These are phyloP conservation scores for Gadopsis marmoratus DNA, from an alignment of 2,797 vertebrate species.

Conservation along the genomic window DNA sequence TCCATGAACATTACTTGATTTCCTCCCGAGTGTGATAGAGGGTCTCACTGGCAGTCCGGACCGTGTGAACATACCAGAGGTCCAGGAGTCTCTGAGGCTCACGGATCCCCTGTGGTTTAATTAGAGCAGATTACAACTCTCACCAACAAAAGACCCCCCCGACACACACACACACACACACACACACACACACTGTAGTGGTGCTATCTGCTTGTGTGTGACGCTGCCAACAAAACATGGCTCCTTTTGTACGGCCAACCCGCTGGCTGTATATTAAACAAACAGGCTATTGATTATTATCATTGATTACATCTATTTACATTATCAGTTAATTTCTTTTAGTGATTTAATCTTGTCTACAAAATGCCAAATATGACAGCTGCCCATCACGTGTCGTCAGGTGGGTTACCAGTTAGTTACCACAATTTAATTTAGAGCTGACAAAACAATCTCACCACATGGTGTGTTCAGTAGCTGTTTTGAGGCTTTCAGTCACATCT, in stretches of 20 bases:
- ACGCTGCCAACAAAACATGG: constrained; percentile 12
- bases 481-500: neutral
- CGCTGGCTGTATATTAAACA: neutral
- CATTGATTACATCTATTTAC: neutral
- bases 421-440: neutral
- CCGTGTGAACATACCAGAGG: constrained; percentile 63
- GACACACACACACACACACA: constrained; percentile 6
- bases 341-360: neutral
- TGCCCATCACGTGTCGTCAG: neutral
- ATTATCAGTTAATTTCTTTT: neutral
- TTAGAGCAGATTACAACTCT: constrained; percentile 66
- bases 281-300: neutral
- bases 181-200: constrained; percentile 10
- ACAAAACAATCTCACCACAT: neutral
- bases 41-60: constrained; percentile 30
- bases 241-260: constrained; percentile 2
- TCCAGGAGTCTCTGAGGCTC: constrained; percentile 27
- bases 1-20: neutral
- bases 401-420: neutral
- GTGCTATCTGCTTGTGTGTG: constrained; percentile 18
- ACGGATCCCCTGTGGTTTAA: constrained; percentile 49
- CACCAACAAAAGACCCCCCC: constrained; percentile 53
- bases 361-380: neutral
- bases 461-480: neutral
- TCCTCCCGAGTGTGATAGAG: constrained; percentile 6